Conservation (phyloP, 2,113 vertebrate species). For the Alligator sinensis region DNA sequence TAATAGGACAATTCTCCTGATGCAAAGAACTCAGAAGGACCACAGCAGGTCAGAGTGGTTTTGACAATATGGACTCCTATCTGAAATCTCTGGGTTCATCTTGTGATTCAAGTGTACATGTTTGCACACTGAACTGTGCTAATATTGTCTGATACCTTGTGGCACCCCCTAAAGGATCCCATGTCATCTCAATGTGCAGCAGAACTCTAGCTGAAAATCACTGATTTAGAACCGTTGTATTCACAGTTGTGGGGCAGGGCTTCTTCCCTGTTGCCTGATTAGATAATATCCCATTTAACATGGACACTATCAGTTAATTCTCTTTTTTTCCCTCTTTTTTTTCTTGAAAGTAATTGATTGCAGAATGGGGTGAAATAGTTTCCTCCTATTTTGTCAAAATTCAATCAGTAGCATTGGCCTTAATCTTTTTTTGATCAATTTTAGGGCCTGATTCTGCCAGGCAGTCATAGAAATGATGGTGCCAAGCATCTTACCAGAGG, state of each 20-base stretch:
- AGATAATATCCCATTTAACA: background rate
- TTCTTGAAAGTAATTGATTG: background rate
- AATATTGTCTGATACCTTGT: no score
- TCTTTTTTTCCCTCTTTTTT: background rate
- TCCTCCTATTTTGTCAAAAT: background rate
- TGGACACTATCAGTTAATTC: rapidly evolving
- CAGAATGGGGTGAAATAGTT: background rate
- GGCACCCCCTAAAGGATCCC: no score
- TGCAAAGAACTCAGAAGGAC: no score
- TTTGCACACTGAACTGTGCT: no score
- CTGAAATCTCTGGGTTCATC: no score
- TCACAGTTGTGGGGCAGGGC: background rate
- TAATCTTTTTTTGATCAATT: background rate
- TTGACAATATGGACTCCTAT: no score
- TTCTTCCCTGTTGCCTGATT: background rate
- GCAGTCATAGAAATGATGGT: background rate
- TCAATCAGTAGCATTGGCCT: background rate
- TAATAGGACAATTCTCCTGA: no score
- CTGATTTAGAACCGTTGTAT: no score
- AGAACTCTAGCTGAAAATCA: no score
- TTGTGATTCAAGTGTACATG: no score
- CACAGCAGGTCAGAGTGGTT: no score
- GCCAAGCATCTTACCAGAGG: background rate
- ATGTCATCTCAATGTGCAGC: no score
- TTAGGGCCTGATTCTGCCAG: background rate